Base-by-base conservation (phyloP, 2,888 invertebrate genomes). In the Lochmaea capreae region DNA sequence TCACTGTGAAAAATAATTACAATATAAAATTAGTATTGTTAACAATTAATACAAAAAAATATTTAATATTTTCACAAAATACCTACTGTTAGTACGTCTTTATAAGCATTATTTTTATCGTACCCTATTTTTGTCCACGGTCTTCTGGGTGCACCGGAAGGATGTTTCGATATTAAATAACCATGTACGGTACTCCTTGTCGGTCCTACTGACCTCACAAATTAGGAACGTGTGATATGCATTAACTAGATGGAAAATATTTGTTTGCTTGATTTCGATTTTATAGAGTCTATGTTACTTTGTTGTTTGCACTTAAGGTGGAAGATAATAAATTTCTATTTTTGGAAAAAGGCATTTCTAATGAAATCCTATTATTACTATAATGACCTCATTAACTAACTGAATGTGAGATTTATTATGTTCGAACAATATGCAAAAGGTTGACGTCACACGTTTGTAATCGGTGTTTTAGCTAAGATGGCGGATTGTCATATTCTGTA, bases 121-220 rank as follows among this genome's bases (percentile, higher is more conserved):
- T 67, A 49, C 62, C 18, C 59, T 71, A 42, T 65, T 65, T 65
- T 33, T 59, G 52, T 68, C 63, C 70, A 76, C 72, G 76, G 76
- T 72, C 46, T 62, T 46, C 12, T 72, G 65, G 58, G 10, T 69
- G 49, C 67, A 72, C 76, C 76, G 76, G 76, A 76, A 74, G 73
- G 76, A 76, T 76, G 74, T 74, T 26, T n/a, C 26, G 12, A 63
- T 72, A 62, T 62, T 52, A 16, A 65, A 65, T 43, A 59, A 62
- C 57, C 43, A 67, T 39, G 39, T 52, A 68, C 54, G 67, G 65
- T 69, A 67, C 58, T 59, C 49, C 71, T 59, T 49, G 65, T 59
- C 62, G 65, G 71, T 66, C 71, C 71, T 71, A 76, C 71, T 71
- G 58, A 59, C 54, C 69, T 46, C 39, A 57, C 52, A 65, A 54